phyloP scores from a whole-genome alignment of 1,140 invertebrate species.

The Sminthurides bifidus region DNA sequence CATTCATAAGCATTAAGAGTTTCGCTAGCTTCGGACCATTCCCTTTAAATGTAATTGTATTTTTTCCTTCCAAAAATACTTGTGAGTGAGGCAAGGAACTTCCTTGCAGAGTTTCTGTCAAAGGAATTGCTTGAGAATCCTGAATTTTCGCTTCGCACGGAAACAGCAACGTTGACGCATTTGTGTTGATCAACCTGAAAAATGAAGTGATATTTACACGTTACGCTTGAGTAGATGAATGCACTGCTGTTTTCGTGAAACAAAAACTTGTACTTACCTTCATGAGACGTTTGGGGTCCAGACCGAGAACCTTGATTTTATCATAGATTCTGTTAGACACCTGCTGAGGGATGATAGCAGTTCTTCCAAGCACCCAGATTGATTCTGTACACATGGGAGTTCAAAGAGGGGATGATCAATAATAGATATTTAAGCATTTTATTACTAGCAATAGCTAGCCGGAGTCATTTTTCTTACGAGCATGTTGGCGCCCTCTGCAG shows the following conservation, averaged over 20 bases:
- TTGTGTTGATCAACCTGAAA: conserved; percentile 29
- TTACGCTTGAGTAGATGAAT: background rate
- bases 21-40: too few relatives aligned
- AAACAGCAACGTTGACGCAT: conserved; percentile 30
- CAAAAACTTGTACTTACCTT: conserved; percentile 17
- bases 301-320: conserved; percentile 27
- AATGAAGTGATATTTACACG: conserved; percentile 1
- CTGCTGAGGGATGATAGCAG: conserved; percentile 29
- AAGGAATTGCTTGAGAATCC: conserved; percentile 26
- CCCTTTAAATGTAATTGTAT: conserved; percentile 21
- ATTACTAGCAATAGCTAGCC: background rate
- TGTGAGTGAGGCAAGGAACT: conserved; percentile 30
- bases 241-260: background rate
- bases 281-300: conserved; percentile 29
- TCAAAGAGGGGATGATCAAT: background rate
- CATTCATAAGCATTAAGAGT: too few relatives aligned
- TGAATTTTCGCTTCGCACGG: conserved; percentile 30
- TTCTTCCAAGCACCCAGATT: conserved; percentile 29
- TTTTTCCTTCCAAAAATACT: conserved; percentile 30
- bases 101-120: conserved; percentile 30
- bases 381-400: conserved; percentile 15
- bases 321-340: conserved; percentile 27
- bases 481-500: conserved; percentile 29
- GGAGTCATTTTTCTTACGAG: conserved; percentile 14
- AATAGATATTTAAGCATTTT: background rate